Evolutionary conservation across 2,113 vertebrate genomes (phyloP), one percentile per base, ranked within the genome.

Genomic region (Melanostigma gelatinosum): DNA sequence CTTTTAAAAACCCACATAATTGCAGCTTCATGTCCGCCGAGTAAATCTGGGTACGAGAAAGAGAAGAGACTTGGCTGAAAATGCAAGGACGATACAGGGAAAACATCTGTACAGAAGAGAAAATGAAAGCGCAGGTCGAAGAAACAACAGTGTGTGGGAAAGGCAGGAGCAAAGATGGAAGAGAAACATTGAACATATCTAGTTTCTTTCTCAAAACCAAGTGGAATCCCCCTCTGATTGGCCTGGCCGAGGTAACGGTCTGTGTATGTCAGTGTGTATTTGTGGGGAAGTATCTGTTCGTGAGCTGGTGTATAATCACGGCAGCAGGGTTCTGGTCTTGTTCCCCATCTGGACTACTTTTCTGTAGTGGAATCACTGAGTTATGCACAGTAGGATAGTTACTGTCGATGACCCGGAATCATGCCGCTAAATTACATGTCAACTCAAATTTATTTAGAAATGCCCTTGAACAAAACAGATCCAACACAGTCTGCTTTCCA

Each of bases 181-280:
- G 52, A 70, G 54, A 87, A 88, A 67, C 81, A 71, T 27, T 16
- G 60, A 75, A 46, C 68, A 29, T 82, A 91, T 94, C 83, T 67
- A 55, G 81, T 94, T 90, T 91, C 89, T 32, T 18, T 73, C 42
- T 62, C 68, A 61, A 67, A 86, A 72, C 85, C 79, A 48, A 83
- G 65, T 75, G 82, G 75, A 93, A 88, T 88, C 85, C 82, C 69
- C 64, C 76, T 78, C 77, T 91, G 88, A 88, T 85, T 89, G 79
- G 46, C 38, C 81, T 85, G 90, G 67, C 75, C 0, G 5, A 77
- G 74, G 79, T 69, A 38, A 78, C 27, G 67, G 83, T 72, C 64
- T 83, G 60, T 71, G 79, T 71, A 74, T 54, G 52, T 82, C 64
- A 57, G 66, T 80, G 75, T 74, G 79, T 72, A 62, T 84, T 78